These are phyloP conservation scores for Ursus arctos DNA, from an alignment of 2,113 vertebrate genomes.

Conservation along the genomic window DNA sequence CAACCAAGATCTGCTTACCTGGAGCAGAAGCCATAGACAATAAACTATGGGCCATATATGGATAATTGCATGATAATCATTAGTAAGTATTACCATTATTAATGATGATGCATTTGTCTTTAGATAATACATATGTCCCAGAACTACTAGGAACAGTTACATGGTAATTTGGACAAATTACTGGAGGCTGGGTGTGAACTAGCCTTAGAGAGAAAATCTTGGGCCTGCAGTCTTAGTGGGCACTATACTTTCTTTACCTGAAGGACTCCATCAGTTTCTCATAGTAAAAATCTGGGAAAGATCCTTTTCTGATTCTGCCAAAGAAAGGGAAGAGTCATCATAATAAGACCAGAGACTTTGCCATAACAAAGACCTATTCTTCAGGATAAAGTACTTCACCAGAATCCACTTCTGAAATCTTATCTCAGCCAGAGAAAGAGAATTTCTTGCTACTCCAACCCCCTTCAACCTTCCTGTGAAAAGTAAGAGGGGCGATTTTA, in stretches of 20 bases:
- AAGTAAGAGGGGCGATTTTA: background rate
- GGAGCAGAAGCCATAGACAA: background rate
- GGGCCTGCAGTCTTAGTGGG: background rate
- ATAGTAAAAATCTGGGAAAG: background rate
- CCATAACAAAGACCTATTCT: background rate
- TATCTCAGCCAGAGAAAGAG: background rate
- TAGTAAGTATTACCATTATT: background rate
- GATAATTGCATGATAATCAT: background rate
- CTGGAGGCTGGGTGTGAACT: background rate
- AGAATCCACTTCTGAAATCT: background rate
- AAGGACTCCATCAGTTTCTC: background rate
- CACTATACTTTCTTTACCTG: background rate
- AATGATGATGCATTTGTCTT: background rate
- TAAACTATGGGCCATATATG: background rate
- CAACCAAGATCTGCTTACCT: background rate
- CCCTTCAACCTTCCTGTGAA: background rate
- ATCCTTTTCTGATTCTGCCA: background rate
- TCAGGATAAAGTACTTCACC: background rate
- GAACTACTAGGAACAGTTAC: background rate
- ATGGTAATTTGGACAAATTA: background rate
- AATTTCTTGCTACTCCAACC: background rate
- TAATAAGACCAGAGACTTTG: background rate
- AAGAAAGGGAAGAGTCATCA: background rate
- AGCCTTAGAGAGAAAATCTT: background rate
- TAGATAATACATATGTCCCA: background rate